Conservation (phyloP, 1,140 invertebrate genomes). For the Grapholita molesta region DNA sequence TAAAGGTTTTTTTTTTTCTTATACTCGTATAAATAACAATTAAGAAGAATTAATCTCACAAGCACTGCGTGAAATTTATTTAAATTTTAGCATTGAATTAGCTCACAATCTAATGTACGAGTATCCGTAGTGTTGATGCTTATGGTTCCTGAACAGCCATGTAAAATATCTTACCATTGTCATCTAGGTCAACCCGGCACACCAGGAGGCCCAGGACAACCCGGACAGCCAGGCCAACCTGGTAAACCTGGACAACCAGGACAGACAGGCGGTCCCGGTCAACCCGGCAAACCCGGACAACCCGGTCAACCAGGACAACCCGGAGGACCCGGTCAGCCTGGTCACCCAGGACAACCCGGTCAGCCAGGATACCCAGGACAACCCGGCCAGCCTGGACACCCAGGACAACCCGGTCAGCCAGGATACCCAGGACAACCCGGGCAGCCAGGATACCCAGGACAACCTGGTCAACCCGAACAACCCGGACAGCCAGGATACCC, state of each 20-base stretch:
- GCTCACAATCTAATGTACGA: too few species aligned
- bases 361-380: constrained; percentile 27
- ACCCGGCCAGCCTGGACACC: constrained; percentile 11
- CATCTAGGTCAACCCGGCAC: constrained; percentile 15
- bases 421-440: constrained; percentile 20
- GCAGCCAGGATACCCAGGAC: not conserved
- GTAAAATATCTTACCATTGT: too few species aligned
- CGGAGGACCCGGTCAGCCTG: constrained; percentile 15
- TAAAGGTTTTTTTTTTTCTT: too few species aligned
- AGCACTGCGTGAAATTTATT: too few species aligned
- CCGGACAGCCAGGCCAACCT: constrained; percentile 19
- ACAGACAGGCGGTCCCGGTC: constrained; percentile 9
- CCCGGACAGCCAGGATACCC: constrained; percentile 40
- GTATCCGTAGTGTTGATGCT: too few species aligned
- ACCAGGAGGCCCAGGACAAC: constrained; percentile 10
- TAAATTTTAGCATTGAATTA: too few species aligned
- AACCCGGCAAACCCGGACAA: not conserved
- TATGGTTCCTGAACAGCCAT: too few species aligned
- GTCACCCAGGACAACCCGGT: constrained; percentile 24
- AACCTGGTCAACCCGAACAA: constrained; percentile 22
- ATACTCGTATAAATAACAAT: too few species aligned
- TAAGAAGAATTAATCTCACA: too few species aligned
- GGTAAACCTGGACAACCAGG: constrained; percentile 18
- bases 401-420: constrained; percentile 21
- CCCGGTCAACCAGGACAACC: not conserved